Percentiles rank a stretch among this genome's conserved stretches.
Conservation (phyloP, 1,140 invertebrate species). For the Panagrolaimus sp. region DNA sequence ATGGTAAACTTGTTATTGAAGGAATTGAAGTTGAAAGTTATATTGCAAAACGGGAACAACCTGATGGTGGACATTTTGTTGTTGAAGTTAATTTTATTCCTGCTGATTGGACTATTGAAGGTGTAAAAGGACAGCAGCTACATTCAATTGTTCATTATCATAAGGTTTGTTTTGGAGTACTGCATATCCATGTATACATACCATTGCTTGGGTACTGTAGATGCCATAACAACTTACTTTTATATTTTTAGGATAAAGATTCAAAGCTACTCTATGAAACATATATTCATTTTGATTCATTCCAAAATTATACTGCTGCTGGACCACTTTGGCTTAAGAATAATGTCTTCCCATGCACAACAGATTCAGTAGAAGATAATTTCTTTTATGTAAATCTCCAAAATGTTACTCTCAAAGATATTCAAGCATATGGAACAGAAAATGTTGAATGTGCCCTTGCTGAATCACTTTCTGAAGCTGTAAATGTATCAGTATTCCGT, state of each 20-base stretch:
- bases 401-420: constrained; percentile 21
- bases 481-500: constrained; percentile 30
- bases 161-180: constrained; percentile 23
- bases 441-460: constrained; percentile 33
- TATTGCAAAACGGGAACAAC: neutral
- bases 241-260: constrained; percentile 21
- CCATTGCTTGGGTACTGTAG: too few relatives aligned
- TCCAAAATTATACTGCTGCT: constrained; percentile 21
- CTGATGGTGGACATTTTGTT: constrained; percentile 18
- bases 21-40: constrained; percentile 9
- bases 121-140: neutral
- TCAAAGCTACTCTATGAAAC: constrained; percentile 9
- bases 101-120: constrained; percentile 19
- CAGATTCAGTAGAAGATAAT: constrained; percentile 15
- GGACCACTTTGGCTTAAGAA: constrained; percentile 22
- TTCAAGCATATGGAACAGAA: constrained; percentile 24
- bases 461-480: constrained; percentile 25
- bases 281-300: constrained; percentile 20
- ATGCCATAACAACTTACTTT: neutral
- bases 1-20: neutral
- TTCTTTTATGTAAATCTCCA: constrained; percentile 27
- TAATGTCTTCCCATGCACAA: constrained; percentile 19
- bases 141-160: constrained; percentile 31
- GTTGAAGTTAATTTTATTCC: constrained; percentile 23
- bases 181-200: too few relatives aligned